Base-by-base conservation (phyloP, 2,888 invertebrate species). In the Limnephilus lunatus region DNA sequence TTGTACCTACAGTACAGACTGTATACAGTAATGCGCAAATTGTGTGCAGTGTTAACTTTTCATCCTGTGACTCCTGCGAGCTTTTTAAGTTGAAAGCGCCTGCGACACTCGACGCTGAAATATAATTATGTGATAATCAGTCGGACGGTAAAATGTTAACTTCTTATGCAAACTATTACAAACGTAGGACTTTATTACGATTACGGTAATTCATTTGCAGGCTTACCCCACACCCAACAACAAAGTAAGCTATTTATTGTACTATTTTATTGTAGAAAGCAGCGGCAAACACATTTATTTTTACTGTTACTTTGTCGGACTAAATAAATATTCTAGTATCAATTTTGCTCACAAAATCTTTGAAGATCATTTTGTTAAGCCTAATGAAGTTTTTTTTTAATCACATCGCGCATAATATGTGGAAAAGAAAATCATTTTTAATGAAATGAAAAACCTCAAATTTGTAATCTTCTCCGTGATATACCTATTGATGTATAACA, bases 61-160 rank as follows among this genome's bases (percentile, higher is more conserved):
- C 89, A 25, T 31, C 68, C 53, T 30, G 83, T 12, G 53, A 82
- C 15, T 31, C 53, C 83, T 30, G 85, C 30, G 85, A 82, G 83
- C 39, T 48, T 53, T 89, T 90, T 90, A 48, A 85, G 85, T 31
- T 53, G 85, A 68, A 68, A 85, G 90, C 82, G 30, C 44, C 31
- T 12, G 86, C 83, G 85, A 88, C 87, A 89, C 39, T 35, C 85
- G 80, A n/a, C 44, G 85, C 91, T 88, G 80, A 88, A 88, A 39
- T 88, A 92, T 91, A 93, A 93, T 92, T 93, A 93, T 92, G 44
- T 44, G 90, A 93, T 92, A 92, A 93, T 92, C 90, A 92, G 90
- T 90, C 48, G 90, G 90, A 82, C 80, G 90, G 81, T 80, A 68
- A 68, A 68, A 68, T 25, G 1, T 68, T 25, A 68, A 68, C 53